Evolutionary conservation across 2,888 invertebrate species (phyloP).

Genomic region (Drosophila atripex): DNA sequence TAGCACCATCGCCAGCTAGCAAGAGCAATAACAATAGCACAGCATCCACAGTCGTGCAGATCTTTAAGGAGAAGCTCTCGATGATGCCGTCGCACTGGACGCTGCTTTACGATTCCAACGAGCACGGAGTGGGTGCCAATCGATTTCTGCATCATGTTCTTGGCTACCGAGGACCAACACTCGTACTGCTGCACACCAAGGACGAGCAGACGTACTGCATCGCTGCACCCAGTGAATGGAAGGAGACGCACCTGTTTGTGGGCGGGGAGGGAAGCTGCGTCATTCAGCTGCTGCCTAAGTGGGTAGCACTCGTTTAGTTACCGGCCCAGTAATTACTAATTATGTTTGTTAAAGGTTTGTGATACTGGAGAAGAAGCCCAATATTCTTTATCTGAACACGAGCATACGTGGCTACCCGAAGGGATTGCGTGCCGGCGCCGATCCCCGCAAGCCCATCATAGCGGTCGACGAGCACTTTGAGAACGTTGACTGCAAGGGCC

Average conservation of each 20-base stretch:
- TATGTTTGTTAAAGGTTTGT: slow-evolving; percentile 83
- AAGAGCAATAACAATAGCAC: slow-evolving; percentile 71
- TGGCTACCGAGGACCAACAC: slow-evolving; percentile 86
- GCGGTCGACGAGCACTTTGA: slow-evolving; percentile 90
- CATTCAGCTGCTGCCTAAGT: slow-evolving; percentile 90
- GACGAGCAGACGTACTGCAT: slow-evolving; percentile 90
- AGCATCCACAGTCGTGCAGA: slow-evolving; percentile 83
- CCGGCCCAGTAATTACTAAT: not conserved
- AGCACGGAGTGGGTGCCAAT: slow-evolving; percentile 94
- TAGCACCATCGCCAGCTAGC: slow-evolving; percentile 55
- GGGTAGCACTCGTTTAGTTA: slow-evolving; percentile 67
- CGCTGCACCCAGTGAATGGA: slow-evolving; percentile 92
- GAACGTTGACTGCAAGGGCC: slow-evolving; percentile 87
- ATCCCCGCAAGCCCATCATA: slow-evolving; percentile 91
- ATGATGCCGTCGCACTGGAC: slow-evolving; percentile 93
- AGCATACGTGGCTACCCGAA: slow-evolving; percentile 92
- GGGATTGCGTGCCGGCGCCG: slow-evolving; percentile 92
- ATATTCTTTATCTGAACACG: slow-evolving; percentile 93
- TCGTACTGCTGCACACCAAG: slow-evolving; percentile 86
- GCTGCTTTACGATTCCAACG: slow-evolving; percentile 91
- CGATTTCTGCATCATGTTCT: slow-evolving; percentile 94
- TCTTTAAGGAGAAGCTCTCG: slow-evolving; percentile 88
- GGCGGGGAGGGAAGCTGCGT: slow-evolving; percentile 91
- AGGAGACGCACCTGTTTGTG: slow-evolving; percentile 93
- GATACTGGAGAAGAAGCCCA: slow-evolving; percentile 87